Percentiles rank a stretch among this genome's conserved stretches.
phyloP scores from a whole-genome alignment of 2,888 invertebrate genomes.

The Odontocolon sp. region DNA sequence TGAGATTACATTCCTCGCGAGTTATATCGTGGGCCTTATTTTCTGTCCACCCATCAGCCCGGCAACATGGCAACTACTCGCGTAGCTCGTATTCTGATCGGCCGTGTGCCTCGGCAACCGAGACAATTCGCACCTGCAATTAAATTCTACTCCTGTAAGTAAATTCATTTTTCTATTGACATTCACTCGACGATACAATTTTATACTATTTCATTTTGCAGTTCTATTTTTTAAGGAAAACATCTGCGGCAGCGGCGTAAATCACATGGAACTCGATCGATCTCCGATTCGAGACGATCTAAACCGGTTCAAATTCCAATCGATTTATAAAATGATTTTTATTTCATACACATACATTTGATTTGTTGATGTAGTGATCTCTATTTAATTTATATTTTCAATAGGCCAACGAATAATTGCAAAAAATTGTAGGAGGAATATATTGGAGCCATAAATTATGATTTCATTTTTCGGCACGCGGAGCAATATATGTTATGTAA shows the following conservation, averaged over 20 bases:
- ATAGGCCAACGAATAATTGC: no score
- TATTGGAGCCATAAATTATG: no score
- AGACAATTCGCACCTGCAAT: constrained; percentile 60
- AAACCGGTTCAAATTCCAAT: constrained; percentile 27
- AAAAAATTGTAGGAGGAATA: no score
- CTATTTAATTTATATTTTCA: no score
- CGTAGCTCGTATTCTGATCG: constrained; percentile 59
- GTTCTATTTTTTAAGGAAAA: neutral
- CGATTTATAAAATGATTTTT: no score
- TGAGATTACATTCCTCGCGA: neutral
- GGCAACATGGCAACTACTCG: constrained; percentile 68
- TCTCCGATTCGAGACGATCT: constrained; percentile 17
- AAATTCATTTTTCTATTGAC: constrained; percentile 5
- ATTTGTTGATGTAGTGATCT: no score
- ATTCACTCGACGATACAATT: neutral
- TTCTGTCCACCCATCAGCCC: constrained; percentile 41
- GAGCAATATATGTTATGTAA: no score
- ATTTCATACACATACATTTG: no score
- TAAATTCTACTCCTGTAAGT: constrained; percentile 74
- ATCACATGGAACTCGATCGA: constrained; percentile 44
- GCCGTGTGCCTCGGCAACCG: constrained; percentile 56
- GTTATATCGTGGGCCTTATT: constrained; percentile 25
- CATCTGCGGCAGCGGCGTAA: neutral
- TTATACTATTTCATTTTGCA: neutral
- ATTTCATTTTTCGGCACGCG: no score